Conservation (phyloP, 2,113 vertebrate genomes). For the Larimichthys crocea region DNA sequence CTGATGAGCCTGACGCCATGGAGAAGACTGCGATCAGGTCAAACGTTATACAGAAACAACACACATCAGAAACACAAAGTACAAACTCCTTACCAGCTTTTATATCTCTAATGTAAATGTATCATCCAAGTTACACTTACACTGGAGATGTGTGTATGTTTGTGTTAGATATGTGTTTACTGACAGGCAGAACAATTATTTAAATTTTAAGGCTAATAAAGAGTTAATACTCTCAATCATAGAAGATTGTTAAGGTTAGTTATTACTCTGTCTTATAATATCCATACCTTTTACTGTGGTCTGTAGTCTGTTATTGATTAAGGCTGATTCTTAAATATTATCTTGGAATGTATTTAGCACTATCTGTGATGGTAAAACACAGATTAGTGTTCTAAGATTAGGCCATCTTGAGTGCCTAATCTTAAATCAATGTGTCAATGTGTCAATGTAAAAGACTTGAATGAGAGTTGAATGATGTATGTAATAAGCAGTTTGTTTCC, state of each 20-base stretch:
- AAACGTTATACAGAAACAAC: conserved; percentile 3
- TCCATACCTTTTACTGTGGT: background rate
- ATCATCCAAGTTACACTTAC: background rate
- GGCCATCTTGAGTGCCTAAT: background rate
- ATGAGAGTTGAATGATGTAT: background rate
- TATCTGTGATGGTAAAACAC: background rate
- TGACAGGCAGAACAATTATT: background rate
- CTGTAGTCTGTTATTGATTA: background rate
- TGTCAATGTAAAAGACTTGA: background rate
- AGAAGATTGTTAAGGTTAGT: background rate
- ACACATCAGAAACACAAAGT: background rate
- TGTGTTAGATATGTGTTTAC: background rate
- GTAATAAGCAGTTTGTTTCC: background rate
- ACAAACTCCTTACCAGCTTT: background rate
- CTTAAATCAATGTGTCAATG: background rate
- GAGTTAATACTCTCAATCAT: background rate
- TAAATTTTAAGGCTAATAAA: background rate
- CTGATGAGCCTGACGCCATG: conserved; percentile 88
- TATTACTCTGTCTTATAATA: background rate
- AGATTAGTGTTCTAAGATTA: background rate
- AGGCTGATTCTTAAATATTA: background rate
- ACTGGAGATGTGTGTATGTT: background rate
- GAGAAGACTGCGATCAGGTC: conserved; percentile 94
- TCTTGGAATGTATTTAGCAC: background rate
- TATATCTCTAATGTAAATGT: background rate